Base-by-base conservation (phyloP, 1,140 invertebrate genomes). In the Campoletis sonorensis region DNA sequence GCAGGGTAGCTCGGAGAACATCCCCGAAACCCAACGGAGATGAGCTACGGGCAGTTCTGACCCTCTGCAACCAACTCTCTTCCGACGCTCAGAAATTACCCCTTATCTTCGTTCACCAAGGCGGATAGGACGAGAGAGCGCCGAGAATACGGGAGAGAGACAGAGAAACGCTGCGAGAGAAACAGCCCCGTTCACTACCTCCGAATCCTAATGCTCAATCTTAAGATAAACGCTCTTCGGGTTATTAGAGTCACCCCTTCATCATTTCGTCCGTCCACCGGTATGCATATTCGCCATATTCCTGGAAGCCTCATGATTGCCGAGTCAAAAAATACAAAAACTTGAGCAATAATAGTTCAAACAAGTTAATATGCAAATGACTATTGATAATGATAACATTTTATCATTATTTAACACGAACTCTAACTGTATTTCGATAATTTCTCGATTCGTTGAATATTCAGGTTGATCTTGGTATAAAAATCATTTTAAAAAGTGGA, bases 201-300 rank as follows among this genome's bases (percentile, higher is more conserved):
- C 88, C 87, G 87, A 90, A 89, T 90, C 88, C 89, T 89, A 90
- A 90, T 89, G 87, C 87, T 88, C 88, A 88, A 89, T 90, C 88
- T 88, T 87, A 85, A 90, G 88, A 90, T 90, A 89, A 89, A 90
- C 88, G 88, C 78, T 83, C 85, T 75, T 40, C 70, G 80, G 81
- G 82, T 85, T 86, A 86, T 86, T 85, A 86, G 84, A 82, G 82
- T 27, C 82, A 51, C 81, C 54, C 72, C 76, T 70, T 73, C 68
- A 79, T 26, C 70, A 51, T 33, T 54, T 13, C 23, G 61, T 27
- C 13, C 26, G 18, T 27, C 1, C 15, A 27, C 23, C 21, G 2
- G 23, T 33, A 33, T 33, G 26, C 26, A 45, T 45, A 45, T 58
- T 58, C 79, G 26, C 76, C 75, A 61, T 82, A 79, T 79, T 71